Evolutionary conservation across 1,140 invertebrate species (phyloP).

Genomic region (Neomicropteryx cornuta): DNA sequence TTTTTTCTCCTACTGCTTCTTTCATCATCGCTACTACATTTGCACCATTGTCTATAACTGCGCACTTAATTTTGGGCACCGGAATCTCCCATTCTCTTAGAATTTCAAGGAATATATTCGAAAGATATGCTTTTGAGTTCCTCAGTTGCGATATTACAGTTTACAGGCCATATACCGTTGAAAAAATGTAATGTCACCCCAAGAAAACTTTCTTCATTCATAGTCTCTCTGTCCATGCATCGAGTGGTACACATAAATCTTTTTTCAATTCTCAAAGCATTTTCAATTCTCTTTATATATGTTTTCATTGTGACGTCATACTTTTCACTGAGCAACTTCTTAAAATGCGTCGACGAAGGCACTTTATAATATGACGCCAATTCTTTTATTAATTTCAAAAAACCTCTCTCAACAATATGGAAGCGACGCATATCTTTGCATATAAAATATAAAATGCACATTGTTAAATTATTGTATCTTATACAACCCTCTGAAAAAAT

Average conservation of each 20-base stretch:
- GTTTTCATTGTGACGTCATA: background rate
- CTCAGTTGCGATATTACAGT: too few species aligned
- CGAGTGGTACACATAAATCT: constrained; percentile 1
- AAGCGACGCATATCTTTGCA: constrained; percentile 2
- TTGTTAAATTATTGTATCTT: constrained; percentile 2
- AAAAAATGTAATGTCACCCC: constrained; percentile 4
- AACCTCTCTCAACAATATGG: constrained; percentile 1
- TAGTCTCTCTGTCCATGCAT: constrained; percentile 1
- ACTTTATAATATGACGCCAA: constrained; percentile 3
- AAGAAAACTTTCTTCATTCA: constrained; percentile 4
- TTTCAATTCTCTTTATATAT: background rate
- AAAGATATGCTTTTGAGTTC: too few species aligned
- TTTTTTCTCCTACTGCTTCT: too few species aligned
- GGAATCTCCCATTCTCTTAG: too few species aligned
- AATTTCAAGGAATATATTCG: too few species aligned
- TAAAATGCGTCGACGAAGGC: constrained; percentile 3
- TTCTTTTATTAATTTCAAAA: constrained; percentile 4
- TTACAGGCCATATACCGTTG: background rate
- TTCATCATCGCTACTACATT: too few species aligned
- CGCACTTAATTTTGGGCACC: too few species aligned
- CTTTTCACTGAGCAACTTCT: constrained; percentile 2
- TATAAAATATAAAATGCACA: constrained; percentile 5
- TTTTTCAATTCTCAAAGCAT: too few species aligned
- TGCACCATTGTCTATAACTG: too few species aligned
- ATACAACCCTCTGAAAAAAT: constrained; percentile 2